Evolutionary conservation across 2,888 invertebrate genomes (phyloP), one percentile per base, ranked within the genome.

Genomic region (Drosophila helvetica): DNA sequence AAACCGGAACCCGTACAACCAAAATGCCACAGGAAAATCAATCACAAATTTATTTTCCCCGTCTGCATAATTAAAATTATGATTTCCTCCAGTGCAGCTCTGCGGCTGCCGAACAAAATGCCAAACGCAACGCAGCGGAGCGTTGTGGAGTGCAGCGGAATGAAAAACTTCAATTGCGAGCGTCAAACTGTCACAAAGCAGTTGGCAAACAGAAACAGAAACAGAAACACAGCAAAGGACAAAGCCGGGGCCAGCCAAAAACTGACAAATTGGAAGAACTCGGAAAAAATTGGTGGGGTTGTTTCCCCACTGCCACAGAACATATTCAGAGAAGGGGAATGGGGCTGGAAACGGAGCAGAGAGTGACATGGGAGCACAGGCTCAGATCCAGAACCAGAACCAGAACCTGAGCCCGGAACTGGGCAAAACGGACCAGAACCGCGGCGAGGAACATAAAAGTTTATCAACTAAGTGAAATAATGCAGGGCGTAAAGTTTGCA

Each of bases 381-480:
- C 38, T 12, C 12, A 6, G 38, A 15, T 12, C 53, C 50, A 42
- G 51, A 30, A 53, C 22, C 30, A 22, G 25, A 25, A 50, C 53
- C 50, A 42, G 51, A 30, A 53, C 22, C 30, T 18, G 25, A 25
- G 50, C 53, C 43, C 38, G 50, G 59, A 48, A 67, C 48, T 67
- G 60, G 60, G 63, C 74, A 80, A 64, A 75, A 81, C 59, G 56
- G 53, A 51, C 33, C 52, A 66, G 56, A 51, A 51, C 42, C 52
- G 66, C 55, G 69, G 30, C 63, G 69, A 27, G 27, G 8, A 60
- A 69, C 77, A 85, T 74, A 80, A 86, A 86, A 88, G 88, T 86
- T 86, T 83, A 86, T 86, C 86, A 86, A 88, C 83, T 83, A 79
- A 86, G 80, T 78, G 79, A 85, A 88, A 86, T 86, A 86, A 88